Percentiles rank a stretch among this genome's conserved stretches.
These are phyloP conservation scores for Crocallis elinguaria DNA, from an alignment of 2,888 invertebrate genomes.

Conservation along the genomic window DNA sequence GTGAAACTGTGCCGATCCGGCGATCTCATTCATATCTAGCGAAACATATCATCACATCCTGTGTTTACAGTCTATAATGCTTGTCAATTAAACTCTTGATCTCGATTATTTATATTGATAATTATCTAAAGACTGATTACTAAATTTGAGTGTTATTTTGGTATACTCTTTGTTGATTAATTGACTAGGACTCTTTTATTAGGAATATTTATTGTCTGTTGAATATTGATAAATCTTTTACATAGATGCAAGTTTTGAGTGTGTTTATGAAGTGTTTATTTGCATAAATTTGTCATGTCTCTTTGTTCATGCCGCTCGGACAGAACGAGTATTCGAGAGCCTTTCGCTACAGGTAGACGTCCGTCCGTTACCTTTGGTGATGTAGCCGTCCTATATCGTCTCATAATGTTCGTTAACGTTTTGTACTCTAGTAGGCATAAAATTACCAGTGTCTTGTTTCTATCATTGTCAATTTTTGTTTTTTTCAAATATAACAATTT, in stretches of 20 bases:
- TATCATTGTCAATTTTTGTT: constrained; percentile 67
- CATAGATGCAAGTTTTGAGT: constrained; percentile 62
- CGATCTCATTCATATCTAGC: constrained; percentile 31
- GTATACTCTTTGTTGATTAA: constrained; percentile 55
- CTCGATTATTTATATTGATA: constrained; percentile 33
- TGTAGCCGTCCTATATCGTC: constrained; percentile 32
- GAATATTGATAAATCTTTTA: constrained; percentile 71
- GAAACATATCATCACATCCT: constrained; percentile 26
- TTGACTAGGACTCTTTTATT: constrained; percentile 56
- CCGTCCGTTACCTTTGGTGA: constrained; percentile 20
- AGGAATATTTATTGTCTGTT: constrained; percentile 67
- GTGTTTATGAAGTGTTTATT: constrained; percentile 66
- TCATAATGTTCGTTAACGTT: constrained; percentile 48
- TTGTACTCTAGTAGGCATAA: constrained; percentile 63
- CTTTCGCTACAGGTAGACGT: constrained; percentile 76
- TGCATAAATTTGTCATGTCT: constrained; percentile 62
- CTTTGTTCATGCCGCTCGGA: constrained; percentile 75
- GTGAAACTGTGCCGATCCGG: constrained; percentile 35
- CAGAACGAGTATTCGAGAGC: constrained; percentile 78
- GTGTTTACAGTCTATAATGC: constrained; percentile 23
- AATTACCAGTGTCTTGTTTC: constrained; percentile 69
- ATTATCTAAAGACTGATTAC: constrained; percentile 39
- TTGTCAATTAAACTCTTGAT: constrained; percentile 41
- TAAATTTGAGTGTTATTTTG: constrained; percentile 45
- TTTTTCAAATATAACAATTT: constrained; percentile 67